A percentile compares a stretch with the other conserved stretches of the same genome.
Conservation (phyloP, 1,140 invertebrate species). For the Lithobius niger region DNA sequence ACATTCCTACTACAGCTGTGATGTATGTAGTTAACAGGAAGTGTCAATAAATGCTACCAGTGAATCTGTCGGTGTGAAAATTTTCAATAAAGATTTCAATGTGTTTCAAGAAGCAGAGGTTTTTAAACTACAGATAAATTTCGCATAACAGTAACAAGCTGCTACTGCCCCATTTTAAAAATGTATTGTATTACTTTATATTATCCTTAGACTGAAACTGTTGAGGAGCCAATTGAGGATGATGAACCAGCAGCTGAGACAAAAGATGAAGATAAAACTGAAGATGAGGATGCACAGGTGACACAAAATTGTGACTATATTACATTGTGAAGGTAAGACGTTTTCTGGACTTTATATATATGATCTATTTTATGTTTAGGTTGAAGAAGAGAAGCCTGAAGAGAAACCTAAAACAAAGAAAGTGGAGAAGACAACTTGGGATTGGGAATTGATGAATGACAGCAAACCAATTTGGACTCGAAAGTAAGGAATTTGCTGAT, state of each 20-base stretch:
- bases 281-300: constrained; percentile 38
- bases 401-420: constrained; percentile 79
- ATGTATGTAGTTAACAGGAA: too few species aligned
- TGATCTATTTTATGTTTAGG: constrained; percentile 31
- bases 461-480: constrained; percentile 95
- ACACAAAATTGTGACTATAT: background rate
- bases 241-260: constrained; percentile 46
- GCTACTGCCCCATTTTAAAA: background rate
- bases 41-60: too few species aligned
- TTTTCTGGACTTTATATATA: too few species aligned
- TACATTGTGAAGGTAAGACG: constrained; percentile 25
- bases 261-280: constrained; percentile 35
- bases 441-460: constrained; percentile 94
- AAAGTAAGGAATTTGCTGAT: constrained; percentile 41
- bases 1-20: too few species aligned
- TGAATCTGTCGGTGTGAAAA: too few species aligned
- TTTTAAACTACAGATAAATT: too few species aligned
- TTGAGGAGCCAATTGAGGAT: constrained; percentile 58
- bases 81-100: background rate
- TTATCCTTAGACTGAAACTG: constrained; percentile 51
- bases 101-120: too few species aligned
- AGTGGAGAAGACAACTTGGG: constrained; percentile 92
- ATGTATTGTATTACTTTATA: constrained; percentile 5
- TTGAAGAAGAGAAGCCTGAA: constrained; percentile 56
- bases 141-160: too few species aligned